Base-by-base conservation (phyloP, 2,888 invertebrate species). In the Ariolimax columbianus region DNA sequence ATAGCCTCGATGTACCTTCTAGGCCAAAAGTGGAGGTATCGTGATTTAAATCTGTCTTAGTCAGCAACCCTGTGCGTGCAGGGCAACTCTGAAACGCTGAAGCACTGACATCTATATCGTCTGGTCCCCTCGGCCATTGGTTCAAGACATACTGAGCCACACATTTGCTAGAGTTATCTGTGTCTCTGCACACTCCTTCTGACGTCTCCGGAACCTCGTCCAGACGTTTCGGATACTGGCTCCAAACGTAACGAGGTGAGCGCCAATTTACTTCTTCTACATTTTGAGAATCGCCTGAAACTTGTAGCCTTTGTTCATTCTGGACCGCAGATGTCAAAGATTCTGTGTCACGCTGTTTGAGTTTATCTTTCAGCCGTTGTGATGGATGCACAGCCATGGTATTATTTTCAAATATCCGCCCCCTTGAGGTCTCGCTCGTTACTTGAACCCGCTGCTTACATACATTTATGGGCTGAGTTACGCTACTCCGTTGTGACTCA, bases 61-160 rank as follows among this genome's bases (percentile, higher is more conserved):
- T 19, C 68, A 30, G 2, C 38, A 11, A 66, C n/a, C 0, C 26
- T 0, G 36, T 14, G 11, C 38, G 7, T n/a, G 59, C 38, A 2
- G 77, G 7, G 30, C n/a, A n/a, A 1, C n/a, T 36, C 2, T 63
- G 30, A 23, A 78, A 38, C 26, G 30, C 63, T 0, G 59, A 40
- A 55, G 26, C 66, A 36, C 33, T 23, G 68, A 47, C 47, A 0
- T 4, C 36, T 4, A 26, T 26, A 17, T 78, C 78, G 38, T 70
- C 78, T 23, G 55, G 23, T 26, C 30, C 4, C 59, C 9, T 30
- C 9, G 83, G 83, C 47, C 30, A 55, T 38, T 83, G 78, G 36
- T 59, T 77, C 26, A 83, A 40, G 11, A 83, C 78, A 33, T 78
- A 78, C 11, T 30, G n/a, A 26, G 70, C 70, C 4, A 78, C 70